Base-by-base conservation (phyloP, 2,113 vertebrate genomes). In the Poeciliopsis occidentalis region DNA sequence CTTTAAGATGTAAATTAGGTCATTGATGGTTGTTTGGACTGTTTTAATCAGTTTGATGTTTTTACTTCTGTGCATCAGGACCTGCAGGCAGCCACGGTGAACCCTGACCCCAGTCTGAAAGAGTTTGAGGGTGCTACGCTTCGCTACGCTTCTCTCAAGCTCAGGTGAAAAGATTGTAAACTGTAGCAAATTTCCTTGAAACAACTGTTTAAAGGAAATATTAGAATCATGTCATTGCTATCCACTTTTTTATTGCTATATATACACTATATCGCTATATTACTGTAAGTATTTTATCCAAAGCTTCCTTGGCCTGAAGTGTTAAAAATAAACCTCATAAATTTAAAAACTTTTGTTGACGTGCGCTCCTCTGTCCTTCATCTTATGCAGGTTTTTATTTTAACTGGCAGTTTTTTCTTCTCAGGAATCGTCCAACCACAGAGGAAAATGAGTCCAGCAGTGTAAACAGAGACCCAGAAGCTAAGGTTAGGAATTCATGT, bases 51-150 rank as follows among this genome's bases (percentile, higher is more conserved):
- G 24, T 74, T 34, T 81, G 47, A 87, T 54, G 17, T 65, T 71
- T 13, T 82, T 47, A 41, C 57, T 61, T 83, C 15, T 86, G 27
- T 90, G 69, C 32, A 39, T 70, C 88, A 99, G 98, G 98, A 99
- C 84, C 93, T 99, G 72, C 97, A 99, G 67, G 98, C 96, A 44
- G 98, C 97, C 84, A 98, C 97, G 1, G 96, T 98, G 87, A 97
- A 98, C 90, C 96, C 98, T 29, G 97, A 99, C 86, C 98, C 98
- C 76, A 99, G 98, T 87, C 95, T 99, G 80, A 99, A 99, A 91
- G 98, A 99, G 88, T 99, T 99, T 90, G 97, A 99, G 92, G 98
- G 98, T 81, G 98, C 98, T 8, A 99, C 98, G 0, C 94, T 99
- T 24, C 97, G 98, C 81, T 99, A 99, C 27, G 98, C 98, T 10